A percentile compares a stretch with the other conserved stretches of the same genome.
Evolutionary conservation across 1,140 invertebrate genomes (phyloP).

Genomic region (Oscheius sp.): DNA sequence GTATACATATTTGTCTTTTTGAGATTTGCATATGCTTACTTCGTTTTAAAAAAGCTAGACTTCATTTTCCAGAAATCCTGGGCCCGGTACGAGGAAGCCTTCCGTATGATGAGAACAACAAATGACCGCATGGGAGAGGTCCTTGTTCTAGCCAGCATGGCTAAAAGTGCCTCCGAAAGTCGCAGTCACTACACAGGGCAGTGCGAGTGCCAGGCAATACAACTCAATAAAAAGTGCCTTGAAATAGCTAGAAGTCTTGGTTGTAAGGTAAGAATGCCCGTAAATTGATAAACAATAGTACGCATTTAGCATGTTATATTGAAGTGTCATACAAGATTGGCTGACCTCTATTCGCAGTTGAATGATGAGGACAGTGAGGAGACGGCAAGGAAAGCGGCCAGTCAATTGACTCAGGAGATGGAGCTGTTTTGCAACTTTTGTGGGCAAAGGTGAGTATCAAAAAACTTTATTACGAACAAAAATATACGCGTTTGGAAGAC

Average conservation of each 20-base stretch:
- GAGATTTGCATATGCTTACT: too few relatives aligned
- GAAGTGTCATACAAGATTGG: conserved; percentile 56
- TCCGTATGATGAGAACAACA: conserved; percentile 55
- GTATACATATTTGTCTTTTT: too few relatives aligned
- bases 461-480: too few relatives aligned
- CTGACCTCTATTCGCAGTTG: conserved; percentile 54
- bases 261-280: conserved; percentile 46
- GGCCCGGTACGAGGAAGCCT: conserved; percentile 61
- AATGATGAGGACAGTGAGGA: conserved; percentile 57
- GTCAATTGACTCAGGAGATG: conserved; percentile 57
- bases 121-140: conserved; percentile 60
- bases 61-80: conserved; percentile 55
- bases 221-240: conserved; percentile 58
- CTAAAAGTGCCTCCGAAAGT: conserved; percentile 58
- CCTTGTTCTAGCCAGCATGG: conserved; percentile 54
- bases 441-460: conserved; percentile 50
- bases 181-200: conserved; percentile 58
- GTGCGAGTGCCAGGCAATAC: conserved; percentile 57
- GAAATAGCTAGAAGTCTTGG: conserved; percentile 58
- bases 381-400: conserved; percentile 40
- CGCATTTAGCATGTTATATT: conserved; percentile 57
- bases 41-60: conserved; percentile 34
- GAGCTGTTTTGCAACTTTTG: conserved; percentile 61
- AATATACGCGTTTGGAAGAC: too few relatives aligned
- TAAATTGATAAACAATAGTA: background rate